These are phyloP conservation scores for Heterohyrax brucei DNA, from an alignment of 2,797 vertebrate species.

Conservation along the genomic window DNA sequence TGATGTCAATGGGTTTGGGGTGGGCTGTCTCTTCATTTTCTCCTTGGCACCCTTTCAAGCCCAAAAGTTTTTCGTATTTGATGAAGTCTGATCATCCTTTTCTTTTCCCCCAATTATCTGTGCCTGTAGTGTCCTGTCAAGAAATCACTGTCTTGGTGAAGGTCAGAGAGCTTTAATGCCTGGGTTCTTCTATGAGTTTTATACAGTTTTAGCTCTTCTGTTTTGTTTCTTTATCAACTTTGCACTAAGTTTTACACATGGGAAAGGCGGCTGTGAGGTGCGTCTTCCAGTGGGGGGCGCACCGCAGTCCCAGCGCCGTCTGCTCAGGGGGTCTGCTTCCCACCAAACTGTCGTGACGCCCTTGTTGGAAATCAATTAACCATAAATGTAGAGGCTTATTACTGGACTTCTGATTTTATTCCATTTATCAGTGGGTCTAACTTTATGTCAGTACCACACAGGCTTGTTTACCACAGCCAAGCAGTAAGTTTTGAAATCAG, in stretches of 20 bases:
- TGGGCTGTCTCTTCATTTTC: slow-evolving; percentile 23
- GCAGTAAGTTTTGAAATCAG: slow-evolving; percentile 11
- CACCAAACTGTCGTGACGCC: slow-evolving; percentile 12
- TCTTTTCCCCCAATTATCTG: slow-evolving; percentile 2
- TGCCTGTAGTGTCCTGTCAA: neutral
- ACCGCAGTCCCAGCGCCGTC: neutral
- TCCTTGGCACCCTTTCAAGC: neutral
- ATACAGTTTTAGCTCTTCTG: neutral
- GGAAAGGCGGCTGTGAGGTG: no score
- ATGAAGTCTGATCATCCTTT: neutral
- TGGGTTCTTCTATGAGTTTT: slow-evolving; percentile 41
- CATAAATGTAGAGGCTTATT: slow-evolving; percentile 21
- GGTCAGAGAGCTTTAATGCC: neutral
- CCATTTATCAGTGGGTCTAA: slow-evolving; percentile 18
- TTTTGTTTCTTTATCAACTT: no score
- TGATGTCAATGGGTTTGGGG: no score
- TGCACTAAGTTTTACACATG: no score
- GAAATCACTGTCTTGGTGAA: neutral
- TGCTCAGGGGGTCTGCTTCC: slow-evolving; percentile 24
- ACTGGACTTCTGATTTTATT: slow-evolving; percentile 37
- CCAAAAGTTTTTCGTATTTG: neutral
- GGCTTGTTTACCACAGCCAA: neutral
- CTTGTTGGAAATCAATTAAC: slow-evolving; percentile 6
- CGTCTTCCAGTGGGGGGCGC: no score
- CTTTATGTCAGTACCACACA: neutral